phyloP scores from a whole-genome alignment of 2,888 invertebrate genomes.

The Barypeithes pellucidus region DNA sequence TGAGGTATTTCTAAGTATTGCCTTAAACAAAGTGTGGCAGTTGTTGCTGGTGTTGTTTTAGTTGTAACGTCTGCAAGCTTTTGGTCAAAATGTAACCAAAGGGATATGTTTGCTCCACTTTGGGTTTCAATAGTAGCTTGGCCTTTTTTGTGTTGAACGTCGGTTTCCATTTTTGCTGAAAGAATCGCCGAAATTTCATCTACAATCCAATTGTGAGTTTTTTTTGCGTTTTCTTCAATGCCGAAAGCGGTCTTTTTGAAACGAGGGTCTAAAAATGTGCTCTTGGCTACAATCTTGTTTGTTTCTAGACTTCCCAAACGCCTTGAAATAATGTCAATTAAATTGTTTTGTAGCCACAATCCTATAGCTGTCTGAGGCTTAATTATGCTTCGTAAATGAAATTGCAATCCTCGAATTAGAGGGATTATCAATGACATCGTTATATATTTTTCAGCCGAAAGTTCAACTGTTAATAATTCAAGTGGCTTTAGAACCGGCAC shows the following conservation, averaged over 20 bases:
- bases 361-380: neutral
- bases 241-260: conserved; percentile 55
- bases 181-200: conserved; percentile 1
- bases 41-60: too few species aligned
- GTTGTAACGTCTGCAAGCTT: too few species aligned
- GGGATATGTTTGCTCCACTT: too few species aligned
- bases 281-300: conserved; percentile 55
- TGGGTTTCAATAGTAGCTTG: too few species aligned
- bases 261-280: conserved; percentile 56
- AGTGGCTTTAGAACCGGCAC: conserved; percentile 54
- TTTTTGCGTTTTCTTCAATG: conserved; percentile 33
- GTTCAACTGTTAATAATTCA: conserved; percentile 52
- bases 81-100: too few species aligned
- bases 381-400: neutral
- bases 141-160: too few species aligned
- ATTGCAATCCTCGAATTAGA: conserved; percentile 55
- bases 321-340: conserved; percentile 18
- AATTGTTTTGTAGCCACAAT: conserved; percentile 10
- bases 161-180: too few species aligned
- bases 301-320: conserved; percentile 42
- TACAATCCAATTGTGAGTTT: conserved; percentile 14
- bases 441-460: conserved; percentile 58
- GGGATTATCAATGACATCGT: conserved; percentile 57
- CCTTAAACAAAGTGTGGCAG: too few species aligned
- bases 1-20: too few species aligned